These are phyloP conservation scores for Ostrea edulis DNA, from an alignment of 1,140 invertebrate genomes.

Conservation along the genomic window DNA sequence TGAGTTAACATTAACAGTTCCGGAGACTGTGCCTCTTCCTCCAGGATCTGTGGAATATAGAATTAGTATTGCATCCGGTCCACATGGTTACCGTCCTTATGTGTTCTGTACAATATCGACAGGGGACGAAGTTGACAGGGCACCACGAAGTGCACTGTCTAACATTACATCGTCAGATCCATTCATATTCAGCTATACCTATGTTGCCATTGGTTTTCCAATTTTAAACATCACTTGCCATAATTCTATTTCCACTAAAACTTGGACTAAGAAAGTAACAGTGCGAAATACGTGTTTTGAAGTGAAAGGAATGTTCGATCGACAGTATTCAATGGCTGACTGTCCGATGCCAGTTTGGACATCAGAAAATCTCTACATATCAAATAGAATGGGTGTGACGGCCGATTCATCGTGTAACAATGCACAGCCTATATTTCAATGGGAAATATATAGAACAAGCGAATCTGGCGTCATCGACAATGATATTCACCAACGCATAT, in stretches of 20 bases:
- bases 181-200: conserved; percentile 42
- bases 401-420: background rate
- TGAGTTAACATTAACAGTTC: background rate
- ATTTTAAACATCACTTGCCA: conserved; percentile 45
- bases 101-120: conserved; percentile 18
- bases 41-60: background rate
- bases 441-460: background rate
- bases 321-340: conserved; percentile 43
- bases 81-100: background rate
- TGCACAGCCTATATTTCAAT: conserved; percentile 24
- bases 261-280: background rate
- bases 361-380: conserved; percentile 42
- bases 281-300: conserved; percentile 51
- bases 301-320: conserved; percentile 52
- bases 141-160: too few species aligned
- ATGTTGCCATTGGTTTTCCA: conserved; percentile 51
- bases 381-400: conserved; percentile 50
- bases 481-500: background rate
- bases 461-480: background rate
- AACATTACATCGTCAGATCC: conserved; percentile 47
- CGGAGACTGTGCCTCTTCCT: background rate
- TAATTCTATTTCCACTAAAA: conserved; percentile 32
- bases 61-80: background rate
- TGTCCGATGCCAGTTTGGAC: conserved; percentile 53
- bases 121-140: conserved; percentile 39